Percentiles rank a stretch among this genome's conserved stretches.
Conservation (phyloP, 2,113 vertebrate species). For the Pelmatolapia mariae region DNA sequence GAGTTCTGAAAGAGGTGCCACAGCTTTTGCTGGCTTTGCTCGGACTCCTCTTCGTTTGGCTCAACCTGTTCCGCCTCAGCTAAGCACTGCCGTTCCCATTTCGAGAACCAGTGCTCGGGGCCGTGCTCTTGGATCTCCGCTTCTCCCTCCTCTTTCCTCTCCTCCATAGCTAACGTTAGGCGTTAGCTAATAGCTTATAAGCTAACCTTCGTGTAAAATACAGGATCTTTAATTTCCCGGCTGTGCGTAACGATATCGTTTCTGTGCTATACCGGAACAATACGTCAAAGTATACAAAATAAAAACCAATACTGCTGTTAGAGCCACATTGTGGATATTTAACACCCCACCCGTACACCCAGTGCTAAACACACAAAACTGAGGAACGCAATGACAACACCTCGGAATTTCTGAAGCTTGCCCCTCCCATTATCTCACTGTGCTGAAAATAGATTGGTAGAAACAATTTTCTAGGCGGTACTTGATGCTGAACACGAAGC, state of each 20-base stretch:
- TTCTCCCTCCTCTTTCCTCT: conserved; percentile 90
- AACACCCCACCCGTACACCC: background rate
- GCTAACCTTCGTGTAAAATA: conserved; percentile 11
- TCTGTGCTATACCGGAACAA: background rate
- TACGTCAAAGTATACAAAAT: background rate
- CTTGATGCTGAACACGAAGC: background rate
- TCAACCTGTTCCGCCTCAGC: conserved; percentile 88
- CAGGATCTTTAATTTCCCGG: background rate
- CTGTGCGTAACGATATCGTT: background rate
- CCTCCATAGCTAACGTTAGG: conserved; percentile 74
- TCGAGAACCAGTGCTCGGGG: conserved; percentile 96
- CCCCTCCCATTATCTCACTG: conserved; percentile 24
- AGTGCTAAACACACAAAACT: conserved; percentile 49
- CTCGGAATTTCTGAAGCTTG: conserved; percentile 53
- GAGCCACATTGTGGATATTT: conserved; percentile 38
- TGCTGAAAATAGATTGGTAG: conserved; percentile 27
- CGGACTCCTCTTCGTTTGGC: conserved; percentile 82
- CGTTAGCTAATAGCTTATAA: conserved; percentile 26
- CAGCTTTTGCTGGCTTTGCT: conserved; percentile 87
- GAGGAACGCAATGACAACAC: conserved; percentile 70
- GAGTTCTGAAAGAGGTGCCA: conserved; percentile 96
- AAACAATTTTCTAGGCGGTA: background rate
- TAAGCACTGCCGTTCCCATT: conserved; percentile 95
- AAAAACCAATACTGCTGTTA: background rate
- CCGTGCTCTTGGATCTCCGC: conserved; percentile 95